phyloP scores from a whole-genome alignment of 2,797 vertebrate species.

The Ceryle rudis region DNA sequence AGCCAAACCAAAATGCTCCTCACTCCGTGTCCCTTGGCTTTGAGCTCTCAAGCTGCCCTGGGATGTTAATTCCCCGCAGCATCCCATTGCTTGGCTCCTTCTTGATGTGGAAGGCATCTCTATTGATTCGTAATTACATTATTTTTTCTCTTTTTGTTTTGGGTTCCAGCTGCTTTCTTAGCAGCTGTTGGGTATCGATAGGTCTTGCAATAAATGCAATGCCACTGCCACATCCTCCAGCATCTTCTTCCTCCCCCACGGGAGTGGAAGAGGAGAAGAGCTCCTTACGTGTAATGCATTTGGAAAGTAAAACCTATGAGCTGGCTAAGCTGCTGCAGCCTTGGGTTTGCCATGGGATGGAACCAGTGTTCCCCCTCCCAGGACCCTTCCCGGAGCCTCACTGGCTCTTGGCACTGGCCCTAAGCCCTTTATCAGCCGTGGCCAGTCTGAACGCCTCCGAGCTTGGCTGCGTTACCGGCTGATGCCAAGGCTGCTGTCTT shows the following conservation, averaged over 20 bases:
- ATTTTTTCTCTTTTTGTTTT: not conserved
- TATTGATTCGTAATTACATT: slow-evolving; percentile 5
- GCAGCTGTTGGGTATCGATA: not conserved
- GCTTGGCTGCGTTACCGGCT: not conserved
- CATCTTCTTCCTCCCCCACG: not conserved
- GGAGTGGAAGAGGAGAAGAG: not conserved
- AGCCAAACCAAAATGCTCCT: not conserved
- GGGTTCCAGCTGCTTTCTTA: slow-evolving; percentile 16
- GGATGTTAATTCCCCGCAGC: slow-evolving; percentile 28
- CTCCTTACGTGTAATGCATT: not conserved
- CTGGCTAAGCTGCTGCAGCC: not conserved
- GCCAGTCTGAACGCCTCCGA: not conserved
- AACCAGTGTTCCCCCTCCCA: not conserved
- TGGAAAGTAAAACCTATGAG: not conserved
- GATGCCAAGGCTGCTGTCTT: not conserved
- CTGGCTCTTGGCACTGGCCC: not conserved
- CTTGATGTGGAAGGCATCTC: not conserved
- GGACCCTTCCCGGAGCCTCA: not conserved
- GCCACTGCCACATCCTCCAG: not conserved
- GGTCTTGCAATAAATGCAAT: slow-evolving; percentile 9
- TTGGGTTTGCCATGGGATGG: not conserved
- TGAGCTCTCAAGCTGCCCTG: not conserved
- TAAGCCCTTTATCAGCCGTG: slow-evolving; percentile 11
- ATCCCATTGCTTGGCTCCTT: not conserved
- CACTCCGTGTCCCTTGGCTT: not conserved